Base-by-base conservation (phyloP, 2,113 vertebrate species). In the Poeciliopsis prolifica region DNA sequence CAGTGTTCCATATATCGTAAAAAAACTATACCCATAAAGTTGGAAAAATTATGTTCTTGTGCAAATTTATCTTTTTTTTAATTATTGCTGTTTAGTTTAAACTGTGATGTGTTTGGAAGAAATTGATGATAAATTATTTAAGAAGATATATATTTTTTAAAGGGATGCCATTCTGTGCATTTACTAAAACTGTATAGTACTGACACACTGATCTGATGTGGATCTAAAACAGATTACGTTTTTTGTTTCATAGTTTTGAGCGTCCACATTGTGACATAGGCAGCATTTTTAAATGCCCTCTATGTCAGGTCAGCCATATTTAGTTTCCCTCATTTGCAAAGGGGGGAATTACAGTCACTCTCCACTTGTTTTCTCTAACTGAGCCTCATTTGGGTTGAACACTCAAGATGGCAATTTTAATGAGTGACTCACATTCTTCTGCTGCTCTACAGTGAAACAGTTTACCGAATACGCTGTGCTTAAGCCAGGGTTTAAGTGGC, bases 221-320 rank as follows among this genome's bases (percentile, higher is more conserved):
- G 51, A n/a, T 58, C 2, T 10, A 58, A 24, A 58, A 58, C 8
- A 58, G 8, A 58, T 4, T 19, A 19, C 19, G 44, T 19, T 48
- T 17, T 17, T 48, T 4, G 1, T 48, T 48, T 5, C 17, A 48
- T 17, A 48, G 51, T 58, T 58, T 9, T n/a, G 19, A 58, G 24
- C 7, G 51, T 22, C 51, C 24, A 24, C 9, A n/a, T 58, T 58
- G 22, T 58, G 51, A 58, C 17, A 2, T n/a, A 3, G 24, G 51
- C 22, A 58, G 51, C 51, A 58, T 58, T 48, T 22, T 58, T 22
- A 78, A 58, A 77, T 61, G 78, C 65, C 68, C 75, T 92, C 92
- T 90, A 90, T 93, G 87, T 91, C 87, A 88, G 82, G 76, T 84
- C 85, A 82, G 67, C 86, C 86, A 61, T 86, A 75, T 86, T 87